phyloP scores from a whole-genome alignment of 2,797 vertebrate species.

The Tinamus major region DNA sequence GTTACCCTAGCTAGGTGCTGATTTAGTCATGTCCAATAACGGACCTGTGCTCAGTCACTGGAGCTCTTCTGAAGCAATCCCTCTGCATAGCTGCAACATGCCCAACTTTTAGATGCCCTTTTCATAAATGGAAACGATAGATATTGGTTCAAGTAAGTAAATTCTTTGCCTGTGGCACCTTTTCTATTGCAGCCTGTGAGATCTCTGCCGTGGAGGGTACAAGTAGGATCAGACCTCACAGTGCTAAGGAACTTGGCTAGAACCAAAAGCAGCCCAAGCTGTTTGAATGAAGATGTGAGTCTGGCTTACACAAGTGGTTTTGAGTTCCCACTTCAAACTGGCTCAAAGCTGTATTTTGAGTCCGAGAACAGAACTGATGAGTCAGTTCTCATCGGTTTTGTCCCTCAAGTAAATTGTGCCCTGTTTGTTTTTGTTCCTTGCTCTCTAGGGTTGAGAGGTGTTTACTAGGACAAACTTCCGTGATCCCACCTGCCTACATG shows the following conservation, averaged over 20 bases:
- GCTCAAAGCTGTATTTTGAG: neutral
- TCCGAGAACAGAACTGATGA: neutral
- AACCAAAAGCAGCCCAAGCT: neutral
- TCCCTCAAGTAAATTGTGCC: accelerated
- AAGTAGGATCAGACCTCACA: neutral
- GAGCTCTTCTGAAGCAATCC: neutral
- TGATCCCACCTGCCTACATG: accelerated
- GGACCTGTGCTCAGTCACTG: accelerated
- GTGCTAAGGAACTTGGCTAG: accelerated
- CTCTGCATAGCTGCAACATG: neutral
- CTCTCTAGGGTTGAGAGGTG: neutral
- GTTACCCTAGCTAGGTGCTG: neutral
- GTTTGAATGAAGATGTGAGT: neutral
- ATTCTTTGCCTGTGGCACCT: neutral
- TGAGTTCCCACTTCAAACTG: neutral
- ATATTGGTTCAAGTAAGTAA: neutral
- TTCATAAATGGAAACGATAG: accelerated
- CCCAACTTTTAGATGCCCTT: neutral
- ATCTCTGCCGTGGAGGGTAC: neutral
- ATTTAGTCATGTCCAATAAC: neutral
- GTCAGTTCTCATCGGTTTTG: neutral
- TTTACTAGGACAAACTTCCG: accelerated
- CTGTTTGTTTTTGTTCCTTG: neutral
- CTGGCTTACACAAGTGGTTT: neutral
- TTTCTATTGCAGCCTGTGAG: neutral